Conservation (phyloP, 2,797 vertebrate genomes). For the Coilia nasus region DNA sequence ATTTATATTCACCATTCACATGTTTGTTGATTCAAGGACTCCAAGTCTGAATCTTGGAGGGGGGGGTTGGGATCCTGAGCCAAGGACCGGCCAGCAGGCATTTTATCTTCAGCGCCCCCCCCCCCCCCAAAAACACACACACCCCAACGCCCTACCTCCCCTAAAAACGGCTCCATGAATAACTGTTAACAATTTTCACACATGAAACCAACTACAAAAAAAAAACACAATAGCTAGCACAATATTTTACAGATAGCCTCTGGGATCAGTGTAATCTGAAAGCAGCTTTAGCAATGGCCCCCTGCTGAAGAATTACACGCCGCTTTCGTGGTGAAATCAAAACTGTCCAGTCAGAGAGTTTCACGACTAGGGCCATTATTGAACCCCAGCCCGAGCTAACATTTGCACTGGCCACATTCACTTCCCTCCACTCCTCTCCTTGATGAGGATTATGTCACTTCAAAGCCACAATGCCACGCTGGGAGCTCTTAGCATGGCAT, state of each 20-base stretch:
- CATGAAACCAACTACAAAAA: slow-evolving; percentile 34
- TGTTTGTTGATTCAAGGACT: too few relatives aligned
- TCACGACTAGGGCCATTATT: slow-evolving; percentile 60
- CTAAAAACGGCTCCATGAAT: slow-evolving; percentile 54
- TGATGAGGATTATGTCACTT: slow-evolving; percentile 66
- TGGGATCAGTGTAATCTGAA: slow-evolving; percentile 69
- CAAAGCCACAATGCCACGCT: slow-evolving; percentile 58
- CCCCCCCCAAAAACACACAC: background rate
- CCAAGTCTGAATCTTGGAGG: too few relatives aligned
- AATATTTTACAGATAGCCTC: slow-evolving; percentile 67
- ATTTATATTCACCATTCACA: too few relatives aligned
- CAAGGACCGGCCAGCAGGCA: too few relatives aligned
- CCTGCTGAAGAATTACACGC: slow-evolving; percentile 69
- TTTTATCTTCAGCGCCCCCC: too few relatives aligned
- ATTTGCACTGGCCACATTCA: slow-evolving; percentile 31
- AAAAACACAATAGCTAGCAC: slow-evolving; percentile 64
- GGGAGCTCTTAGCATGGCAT: slow-evolving; percentile 47
- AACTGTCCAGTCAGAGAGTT: slow-evolving; percentile 58
- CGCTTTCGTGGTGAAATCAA: slow-evolving; percentile 64
- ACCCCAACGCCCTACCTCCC: background rate
- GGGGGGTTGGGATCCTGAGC: too few relatives aligned
- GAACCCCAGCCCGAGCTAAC: slow-evolving; percentile 57
- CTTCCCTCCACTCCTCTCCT: slow-evolving; percentile 35
- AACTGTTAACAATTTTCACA: background rate
- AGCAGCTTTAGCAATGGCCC: slow-evolving; percentile 68